phyloP scores from a whole-genome alignment of 2,113 vertebrate species.

The Micromys minutus region DNA sequence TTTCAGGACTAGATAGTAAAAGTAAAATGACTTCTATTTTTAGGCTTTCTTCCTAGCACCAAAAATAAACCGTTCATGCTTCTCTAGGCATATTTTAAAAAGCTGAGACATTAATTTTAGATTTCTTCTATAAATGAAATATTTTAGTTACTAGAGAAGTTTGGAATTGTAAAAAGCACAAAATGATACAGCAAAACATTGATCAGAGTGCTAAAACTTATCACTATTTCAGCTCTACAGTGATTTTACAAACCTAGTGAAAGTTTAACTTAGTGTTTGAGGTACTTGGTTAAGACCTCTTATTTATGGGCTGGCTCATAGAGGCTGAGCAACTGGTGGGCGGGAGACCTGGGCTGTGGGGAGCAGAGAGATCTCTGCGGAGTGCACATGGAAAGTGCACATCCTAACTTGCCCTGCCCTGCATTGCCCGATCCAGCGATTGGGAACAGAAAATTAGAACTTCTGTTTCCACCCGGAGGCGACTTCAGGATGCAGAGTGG shows the following conservation, averaged over 20 bases:
- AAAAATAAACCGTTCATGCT: conserved; percentile 64
- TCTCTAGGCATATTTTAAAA: conserved; percentile 51
- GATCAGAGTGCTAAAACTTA: background rate
- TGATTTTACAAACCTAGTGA: background rate
- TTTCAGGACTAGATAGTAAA: conserved; percentile 52
- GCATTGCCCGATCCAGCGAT: no score
- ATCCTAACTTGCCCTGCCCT: no score
- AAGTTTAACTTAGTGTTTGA: background rate
- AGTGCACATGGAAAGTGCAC: no score
- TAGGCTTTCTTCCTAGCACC: conserved; percentile 57
- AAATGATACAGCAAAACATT: conserved; percentile 10
- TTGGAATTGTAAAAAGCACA: background rate
- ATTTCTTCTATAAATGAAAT: conserved; percentile 48
- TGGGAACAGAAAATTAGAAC: no score
- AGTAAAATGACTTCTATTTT: conserved; percentile 69
- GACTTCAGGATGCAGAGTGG: no score
- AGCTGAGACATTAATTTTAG: conserved; percentile 38
- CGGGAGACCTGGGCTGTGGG: no score
- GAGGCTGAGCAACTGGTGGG: no score
- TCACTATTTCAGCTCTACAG: conserved; percentile 2
- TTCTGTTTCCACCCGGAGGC: no score
- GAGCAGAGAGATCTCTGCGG: no score
- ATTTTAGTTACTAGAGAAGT: background rate
- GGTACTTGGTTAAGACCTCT: background rate
- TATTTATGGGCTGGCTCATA: no score